These are phyloP conservation scores for Clanis bilineata DNA, from an alignment of 2,888 invertebrate species.

Conservation along the genomic window DNA sequence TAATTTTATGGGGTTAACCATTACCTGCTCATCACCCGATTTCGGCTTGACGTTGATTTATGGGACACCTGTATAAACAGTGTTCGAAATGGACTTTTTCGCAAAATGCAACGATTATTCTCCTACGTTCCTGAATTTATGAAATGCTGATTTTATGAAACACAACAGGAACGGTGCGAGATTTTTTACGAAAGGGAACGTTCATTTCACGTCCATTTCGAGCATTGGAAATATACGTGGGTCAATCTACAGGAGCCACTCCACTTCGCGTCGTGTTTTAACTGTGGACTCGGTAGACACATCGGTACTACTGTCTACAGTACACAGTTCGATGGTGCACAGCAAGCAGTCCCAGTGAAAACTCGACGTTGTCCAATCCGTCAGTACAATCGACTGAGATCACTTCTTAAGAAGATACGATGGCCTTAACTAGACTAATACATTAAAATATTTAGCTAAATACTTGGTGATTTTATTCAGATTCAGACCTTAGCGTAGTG, in stretches of 20 bases:
- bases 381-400: conserved; percentile 54
- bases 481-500: conserved; percentile 10
- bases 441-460: conserved; percentile 18
- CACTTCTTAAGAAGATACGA: conserved; percentile 41
- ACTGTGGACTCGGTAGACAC: conserved; percentile 13
- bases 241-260: conserved; percentile 18
- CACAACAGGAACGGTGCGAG: too few species aligned
- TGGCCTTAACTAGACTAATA: conserved; percentile 31
- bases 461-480: conserved; percentile 10
- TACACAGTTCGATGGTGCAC: background rate
- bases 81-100: too few species aligned
- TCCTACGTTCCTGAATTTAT: too few species aligned
- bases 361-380: conserved; percentile 31
- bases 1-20: too few species aligned
- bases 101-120: too few species aligned
- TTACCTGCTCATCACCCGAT: too few species aligned
- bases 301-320: background rate
- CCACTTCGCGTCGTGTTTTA: conserved; percentile 20
- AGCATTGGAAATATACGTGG: background rate
- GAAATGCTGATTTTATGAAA: too few species aligned
- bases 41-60: too few species aligned
- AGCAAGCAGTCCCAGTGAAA: conserved; percentile 14
- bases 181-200: too few species aligned
- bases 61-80: too few species aligned
- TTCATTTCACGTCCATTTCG: too few species aligned